These are phyloP conservation scores for Asarcornis scutulata DNA, from an alignment of 2,113 vertebrate genomes.

Conservation along the genomic window DNA sequence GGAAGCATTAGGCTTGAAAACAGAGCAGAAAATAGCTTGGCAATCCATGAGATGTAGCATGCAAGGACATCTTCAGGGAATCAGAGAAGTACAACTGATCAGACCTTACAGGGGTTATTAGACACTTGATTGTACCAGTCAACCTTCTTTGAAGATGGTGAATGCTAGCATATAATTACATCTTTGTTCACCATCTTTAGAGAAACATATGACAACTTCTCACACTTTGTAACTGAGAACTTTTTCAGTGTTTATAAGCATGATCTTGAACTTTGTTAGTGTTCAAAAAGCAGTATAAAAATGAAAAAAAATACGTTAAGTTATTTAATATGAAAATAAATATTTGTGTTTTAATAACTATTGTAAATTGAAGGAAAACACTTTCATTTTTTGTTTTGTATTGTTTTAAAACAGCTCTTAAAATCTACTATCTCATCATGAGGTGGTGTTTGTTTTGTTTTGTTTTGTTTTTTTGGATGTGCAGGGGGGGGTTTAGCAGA, in stretches of 20 bases:
- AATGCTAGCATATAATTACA: background rate
- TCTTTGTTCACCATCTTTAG: background rate
- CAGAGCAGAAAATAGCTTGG: background rate
- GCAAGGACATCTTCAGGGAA: background rate
- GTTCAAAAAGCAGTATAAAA: background rate
- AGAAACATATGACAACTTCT: background rate
- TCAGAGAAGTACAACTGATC: background rate
- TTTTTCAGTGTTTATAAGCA: background rate
- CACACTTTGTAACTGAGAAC: background rate
- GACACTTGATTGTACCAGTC: background rate
- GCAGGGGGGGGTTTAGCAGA: background rate
- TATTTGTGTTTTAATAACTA: background rate
- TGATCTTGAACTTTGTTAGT: background rate
- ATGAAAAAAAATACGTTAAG: background rate
- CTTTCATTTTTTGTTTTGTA: background rate
- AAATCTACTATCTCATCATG: background rate
- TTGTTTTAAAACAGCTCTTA: background rate
- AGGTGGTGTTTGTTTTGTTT: background rate
- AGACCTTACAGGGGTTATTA: background rate
- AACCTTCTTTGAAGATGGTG: background rate
- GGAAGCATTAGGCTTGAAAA: background rate
- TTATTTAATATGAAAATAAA: background rate
- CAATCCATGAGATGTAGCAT: background rate
- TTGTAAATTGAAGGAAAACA: background rate
- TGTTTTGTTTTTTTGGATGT: background rate